Percentiles rank a stretch among this genome's conserved stretches.
These are phyloP conservation scores for Sinopyrophorus schimmeli DNA, from an alignment of 2,888 invertebrate species.

Conservation along the genomic window DNA sequence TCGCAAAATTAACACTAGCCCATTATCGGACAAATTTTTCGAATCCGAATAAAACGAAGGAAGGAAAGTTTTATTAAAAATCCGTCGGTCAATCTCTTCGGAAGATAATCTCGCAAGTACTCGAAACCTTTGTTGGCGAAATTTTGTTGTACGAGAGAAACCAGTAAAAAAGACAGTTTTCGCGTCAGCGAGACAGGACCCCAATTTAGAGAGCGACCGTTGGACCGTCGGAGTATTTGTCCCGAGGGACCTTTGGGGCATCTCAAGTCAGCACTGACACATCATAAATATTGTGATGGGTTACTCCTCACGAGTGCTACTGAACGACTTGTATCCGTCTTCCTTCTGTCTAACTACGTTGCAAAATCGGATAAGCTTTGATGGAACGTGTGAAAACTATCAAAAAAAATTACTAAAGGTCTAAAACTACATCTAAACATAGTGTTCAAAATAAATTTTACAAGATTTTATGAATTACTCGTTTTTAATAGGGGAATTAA, in stretches of 20 bases:
- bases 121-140: conserved; percentile 22
- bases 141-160: conserved; percentile 28
- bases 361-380: conserved; percentile 13
- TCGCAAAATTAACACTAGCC: too few species aligned
- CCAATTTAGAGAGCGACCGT: conserved; percentile 31
- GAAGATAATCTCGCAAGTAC: conserved; percentile 12
- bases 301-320: conserved; percentile 24
- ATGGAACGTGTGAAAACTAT: too few species aligned
- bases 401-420: too few species aligned
- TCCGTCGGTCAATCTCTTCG: not conserved
- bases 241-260: conserved; percentile 31
- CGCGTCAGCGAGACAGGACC: conserved; percentile 34
- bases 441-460: too few species aligned
- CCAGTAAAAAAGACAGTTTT: conserved; percentile 35
- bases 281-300: conserved; percentile 38
- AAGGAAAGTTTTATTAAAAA: too few species aligned
- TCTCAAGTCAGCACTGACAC: conserved; percentile 34
- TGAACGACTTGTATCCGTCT: conserved; percentile 22
- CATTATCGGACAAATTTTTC: too few species aligned
- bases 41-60: too few species aligned
- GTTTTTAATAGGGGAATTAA: too few species aligned
- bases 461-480: too few species aligned
- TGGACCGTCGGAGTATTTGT: conserved; percentile 29
- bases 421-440: too few species aligned
- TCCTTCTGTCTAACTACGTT: conserved; percentile 11